Conservation (phyloP, 2,113 vertebrate species). For the Agapornis roseicollis region DNA sequence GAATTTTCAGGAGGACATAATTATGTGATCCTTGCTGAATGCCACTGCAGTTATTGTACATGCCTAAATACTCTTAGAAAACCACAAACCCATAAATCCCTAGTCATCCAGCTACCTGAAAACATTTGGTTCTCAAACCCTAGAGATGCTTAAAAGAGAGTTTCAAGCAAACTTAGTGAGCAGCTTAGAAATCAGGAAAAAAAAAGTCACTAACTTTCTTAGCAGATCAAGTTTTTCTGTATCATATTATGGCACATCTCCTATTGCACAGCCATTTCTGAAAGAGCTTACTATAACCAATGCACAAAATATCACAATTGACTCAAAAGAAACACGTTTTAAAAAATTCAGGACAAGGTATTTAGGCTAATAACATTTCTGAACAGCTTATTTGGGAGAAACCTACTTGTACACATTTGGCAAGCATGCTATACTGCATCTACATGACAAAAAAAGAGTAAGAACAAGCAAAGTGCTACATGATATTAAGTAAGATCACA, state of each 20-base stretch:
- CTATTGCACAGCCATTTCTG: neutral
- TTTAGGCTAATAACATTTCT: constrained; percentile 48
- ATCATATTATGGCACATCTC: neutral
- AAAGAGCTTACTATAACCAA: neutral
- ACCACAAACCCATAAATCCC: neutral
- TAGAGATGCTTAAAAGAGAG: neutral
- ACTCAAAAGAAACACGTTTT: neutral
- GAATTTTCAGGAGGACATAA: neutral
- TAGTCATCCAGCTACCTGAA: neutral
- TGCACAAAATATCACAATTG: neutral
- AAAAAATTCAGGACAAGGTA: constrained; percentile 47
- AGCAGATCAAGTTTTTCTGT: constrained; percentile 28
- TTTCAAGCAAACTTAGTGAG: neutral
- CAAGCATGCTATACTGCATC: constrained; percentile 41
- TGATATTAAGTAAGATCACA: constrained; percentile 59
- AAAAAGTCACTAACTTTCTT: neutral
- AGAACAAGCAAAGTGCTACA: constrained; percentile 44
- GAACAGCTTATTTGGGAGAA: constrained; percentile 43
- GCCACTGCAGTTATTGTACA: neutral
- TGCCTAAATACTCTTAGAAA: neutral
- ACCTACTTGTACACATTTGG: constrained; percentile 25
- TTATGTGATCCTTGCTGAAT: neutral
- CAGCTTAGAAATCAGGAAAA: neutral
- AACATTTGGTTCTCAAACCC: neutral
- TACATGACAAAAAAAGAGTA: constrained; percentile 22